Conservation (phyloP, 2,797 vertebrate genomes). For the Parotocinclus haroldoi region DNA sequence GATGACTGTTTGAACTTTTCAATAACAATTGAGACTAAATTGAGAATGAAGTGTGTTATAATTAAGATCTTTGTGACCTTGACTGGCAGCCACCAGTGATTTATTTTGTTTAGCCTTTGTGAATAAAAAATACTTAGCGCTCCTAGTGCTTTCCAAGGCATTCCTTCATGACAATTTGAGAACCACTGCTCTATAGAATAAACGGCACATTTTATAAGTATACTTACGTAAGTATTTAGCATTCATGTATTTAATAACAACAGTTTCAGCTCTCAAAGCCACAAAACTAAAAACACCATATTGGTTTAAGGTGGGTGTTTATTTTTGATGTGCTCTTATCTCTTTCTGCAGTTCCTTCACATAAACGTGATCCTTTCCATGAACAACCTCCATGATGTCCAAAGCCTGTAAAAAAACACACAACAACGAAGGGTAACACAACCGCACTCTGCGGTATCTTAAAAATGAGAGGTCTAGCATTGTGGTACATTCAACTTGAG, state of each 20-base stretch:
- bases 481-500: too few species aligned
- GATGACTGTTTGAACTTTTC: too few species aligned
- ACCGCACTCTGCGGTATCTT: neutral
- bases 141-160: too few species aligned
- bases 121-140: too few species aligned
- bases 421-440: neutral
- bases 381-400: slow-evolving; percentile 90
- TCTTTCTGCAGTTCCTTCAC: slow-evolving; percentile 82
- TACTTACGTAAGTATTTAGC: slow-evolving; percentile 40
- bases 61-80: too few species aligned
- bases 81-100: too few species aligned
- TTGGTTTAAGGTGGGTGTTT: slow-evolving; percentile 7
- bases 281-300: neutral
- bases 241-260: slow-evolving; percentile 8
- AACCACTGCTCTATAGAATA: too few species aligned
- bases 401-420: slow-evolving; percentile 74
- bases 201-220: slow-evolving; percentile 10
- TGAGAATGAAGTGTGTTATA: too few species aligned
- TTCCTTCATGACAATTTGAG: too few species aligned
- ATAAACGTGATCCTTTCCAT: slow-evolving; percentile 90
- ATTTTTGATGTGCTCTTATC: slow-evolving; percentile 71
- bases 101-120: too few species aligned
- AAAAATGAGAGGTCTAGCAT: too few species aligned
- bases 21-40: too few species aligned
- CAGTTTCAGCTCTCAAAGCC: neutral